Conservation (phyloP, 1,140 invertebrate genomes). For the Conus betulinus region DNA sequence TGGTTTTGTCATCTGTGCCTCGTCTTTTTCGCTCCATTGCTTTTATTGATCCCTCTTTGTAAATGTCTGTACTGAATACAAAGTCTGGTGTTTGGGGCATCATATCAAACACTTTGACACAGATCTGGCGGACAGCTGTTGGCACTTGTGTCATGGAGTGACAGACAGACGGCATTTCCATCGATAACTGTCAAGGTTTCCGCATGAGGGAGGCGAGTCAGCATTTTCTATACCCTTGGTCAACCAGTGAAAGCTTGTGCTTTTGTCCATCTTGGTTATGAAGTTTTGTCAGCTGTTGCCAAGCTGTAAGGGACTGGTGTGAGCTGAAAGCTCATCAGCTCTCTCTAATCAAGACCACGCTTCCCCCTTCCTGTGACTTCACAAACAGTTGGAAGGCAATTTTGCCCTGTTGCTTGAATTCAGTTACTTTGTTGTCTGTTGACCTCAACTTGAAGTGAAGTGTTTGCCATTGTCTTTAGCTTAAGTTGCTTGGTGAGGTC, state of each 20-base stretch:
- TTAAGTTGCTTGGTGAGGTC: too few relatives aligned
- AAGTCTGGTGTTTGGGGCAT: constrained; percentile 24
- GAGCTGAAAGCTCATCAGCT: too few relatives aligned
- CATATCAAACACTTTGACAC: too few relatives aligned
- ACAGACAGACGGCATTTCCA: constrained; percentile 46
- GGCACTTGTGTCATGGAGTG: constrained; percentile 27
- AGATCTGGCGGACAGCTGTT: constrained; percentile 18
- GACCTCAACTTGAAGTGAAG: constrained; percentile 43
- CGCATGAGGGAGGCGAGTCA: constrained; percentile 10
- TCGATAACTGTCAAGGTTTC: constrained; percentile 28
- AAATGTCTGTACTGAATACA: constrained; percentile 3
- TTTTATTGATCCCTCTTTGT: not conserved
- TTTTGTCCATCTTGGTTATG: constrained; percentile 45
- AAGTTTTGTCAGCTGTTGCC: too few relatives aligned
- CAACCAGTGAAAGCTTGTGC: constrained; percentile 36
- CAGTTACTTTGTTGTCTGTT: too few relatives aligned
- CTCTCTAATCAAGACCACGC: too few relatives aligned
- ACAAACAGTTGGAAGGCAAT: too few relatives aligned
- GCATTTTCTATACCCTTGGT: constrained; percentile 25
- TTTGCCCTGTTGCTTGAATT: constrained; percentile 53
- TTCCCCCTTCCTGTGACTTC: too few relatives aligned
- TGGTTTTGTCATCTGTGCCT: too few relatives aligned
- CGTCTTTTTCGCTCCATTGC: too few relatives aligned
- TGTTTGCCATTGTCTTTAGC: constrained; percentile 46
- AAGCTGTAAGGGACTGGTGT: too few relatives aligned